These are phyloP conservation scores for Sebastes goodei DNA, from an alignment of 2,797 vertebrate species.

Conservation along the genomic window DNA sequence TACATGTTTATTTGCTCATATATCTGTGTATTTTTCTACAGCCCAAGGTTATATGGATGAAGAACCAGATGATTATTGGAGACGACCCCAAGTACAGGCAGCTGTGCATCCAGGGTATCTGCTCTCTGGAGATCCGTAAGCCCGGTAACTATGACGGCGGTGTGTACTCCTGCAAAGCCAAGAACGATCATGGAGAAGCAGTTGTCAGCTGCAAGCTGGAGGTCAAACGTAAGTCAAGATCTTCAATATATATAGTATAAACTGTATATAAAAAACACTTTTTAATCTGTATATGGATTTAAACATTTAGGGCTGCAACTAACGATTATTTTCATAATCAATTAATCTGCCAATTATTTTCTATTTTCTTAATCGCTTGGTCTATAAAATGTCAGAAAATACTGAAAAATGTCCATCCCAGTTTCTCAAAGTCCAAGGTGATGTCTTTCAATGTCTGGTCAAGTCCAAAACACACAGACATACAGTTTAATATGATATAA, in stretches of 20 bases:
- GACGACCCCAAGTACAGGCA: constrained; percentile 93
- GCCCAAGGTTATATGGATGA: constrained; percentile 96
- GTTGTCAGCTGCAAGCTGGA: constrained; percentile 91
- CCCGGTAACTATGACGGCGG: constrained; percentile 92
- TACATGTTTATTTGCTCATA: background rate
- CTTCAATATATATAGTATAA: background rate
- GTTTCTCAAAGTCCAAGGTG: no score
- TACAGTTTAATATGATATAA: no score
- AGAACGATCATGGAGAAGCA: constrained; percentile 89
- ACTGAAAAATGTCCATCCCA: no score
- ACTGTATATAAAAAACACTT: background rate
- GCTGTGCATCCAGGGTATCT: constrained; percentile 91
- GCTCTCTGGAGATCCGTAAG: constrained; percentile 96
- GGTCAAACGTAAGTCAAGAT: constrained; percentile 89
- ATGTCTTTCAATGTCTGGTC: no score
- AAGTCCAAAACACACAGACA: no score
- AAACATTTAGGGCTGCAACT: no score
- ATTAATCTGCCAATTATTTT: no score
- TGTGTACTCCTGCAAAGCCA: constrained; percentile 92
- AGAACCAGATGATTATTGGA: constrained; percentile 94
- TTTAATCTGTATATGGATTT: background rate
- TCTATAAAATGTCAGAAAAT: no score
- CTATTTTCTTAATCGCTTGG: no score
- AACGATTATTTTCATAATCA: no score
- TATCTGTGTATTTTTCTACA: constrained; percentile 51